phyloP scores from a whole-genome alignment of 2,113 vertebrate species.

The Heloderma charlesbogerti region DNA sequence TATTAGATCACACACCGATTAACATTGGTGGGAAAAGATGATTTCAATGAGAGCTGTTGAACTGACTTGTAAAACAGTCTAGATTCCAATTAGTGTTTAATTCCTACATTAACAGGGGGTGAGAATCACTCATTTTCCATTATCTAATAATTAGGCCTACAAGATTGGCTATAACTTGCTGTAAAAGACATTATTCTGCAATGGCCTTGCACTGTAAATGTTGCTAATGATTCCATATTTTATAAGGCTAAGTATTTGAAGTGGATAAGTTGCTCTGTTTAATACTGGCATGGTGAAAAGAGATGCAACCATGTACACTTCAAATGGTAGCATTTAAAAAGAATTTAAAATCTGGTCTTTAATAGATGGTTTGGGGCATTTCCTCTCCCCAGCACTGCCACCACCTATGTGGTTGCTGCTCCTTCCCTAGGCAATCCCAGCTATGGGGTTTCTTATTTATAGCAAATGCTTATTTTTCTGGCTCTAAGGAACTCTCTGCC shows the following conservation, averaged over 20 bases:
- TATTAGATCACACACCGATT: not conserved
- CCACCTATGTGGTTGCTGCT: too few relatives aligned
- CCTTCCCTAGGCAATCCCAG: too few relatives aligned
- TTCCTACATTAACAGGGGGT: not conserved
- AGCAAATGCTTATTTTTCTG: too few relatives aligned
- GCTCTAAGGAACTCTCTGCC: too few relatives aligned
- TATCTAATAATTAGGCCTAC: slow-evolving; percentile 14
- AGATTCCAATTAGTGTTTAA: slow-evolving; percentile 17
- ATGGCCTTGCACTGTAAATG: not conserved
- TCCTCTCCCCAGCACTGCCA: too few relatives aligned
- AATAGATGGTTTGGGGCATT: not conserved
- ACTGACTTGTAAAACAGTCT: not conserved
- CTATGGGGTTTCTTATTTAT: too few relatives aligned
- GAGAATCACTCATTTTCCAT: not conserved
- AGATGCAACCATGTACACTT: not conserved
- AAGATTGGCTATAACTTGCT: not conserved
- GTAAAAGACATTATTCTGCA: not conserved
- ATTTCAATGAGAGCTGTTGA: not conserved
- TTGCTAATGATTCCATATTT: slow-evolving; percentile 4
- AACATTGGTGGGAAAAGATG: not conserved
- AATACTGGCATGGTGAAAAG: not conserved
- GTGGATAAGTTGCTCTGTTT: not conserved
- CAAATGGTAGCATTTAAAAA: not conserved
- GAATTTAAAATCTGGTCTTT: slow-evolving; percentile 5
- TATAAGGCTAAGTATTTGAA: not conserved